These are phyloP conservation scores for Rhombomys opimus DNA, from an alignment of 2,113 vertebrate species.

Conservation along the genomic window DNA sequence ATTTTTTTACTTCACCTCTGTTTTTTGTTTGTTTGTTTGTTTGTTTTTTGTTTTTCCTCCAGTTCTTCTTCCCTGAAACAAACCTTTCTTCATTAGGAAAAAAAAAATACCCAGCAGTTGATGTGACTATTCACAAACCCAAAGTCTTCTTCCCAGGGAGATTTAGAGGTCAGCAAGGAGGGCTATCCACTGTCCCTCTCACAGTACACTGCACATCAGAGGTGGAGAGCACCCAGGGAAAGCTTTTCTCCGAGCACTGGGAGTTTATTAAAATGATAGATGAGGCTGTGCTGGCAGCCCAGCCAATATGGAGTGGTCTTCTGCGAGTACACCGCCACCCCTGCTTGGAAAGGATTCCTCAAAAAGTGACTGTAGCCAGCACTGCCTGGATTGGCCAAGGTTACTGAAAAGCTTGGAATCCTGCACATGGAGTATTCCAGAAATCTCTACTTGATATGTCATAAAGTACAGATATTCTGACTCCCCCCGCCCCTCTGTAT, in stretches of 20 bases:
- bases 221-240: conserved; percentile 48
- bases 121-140: conserved; percentile 47
- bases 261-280: conserved; percentile 77
- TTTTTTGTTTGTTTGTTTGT: background rate
- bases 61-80: background rate
- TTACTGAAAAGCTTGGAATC: background rate
- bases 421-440: background rate
- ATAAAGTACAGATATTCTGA: background rate
- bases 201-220: background rate
- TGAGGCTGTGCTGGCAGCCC: conserved; percentile 53
- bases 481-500: background rate
- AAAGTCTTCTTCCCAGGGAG: conserved; percentile 24
- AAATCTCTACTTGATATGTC: background rate
- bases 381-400: background rate
- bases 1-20: background rate
- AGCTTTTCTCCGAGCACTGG: background rate
- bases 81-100: background rate
- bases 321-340: background rate
- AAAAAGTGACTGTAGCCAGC: too few relatives aligned
- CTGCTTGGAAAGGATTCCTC: background rate
- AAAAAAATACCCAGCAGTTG: background rate
- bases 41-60: background rate
- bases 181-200: conserved; percentile 16
- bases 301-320: background rate
- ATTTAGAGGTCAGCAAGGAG: background rate